Evolutionary conservation across 37 sponge, comb jelly and placozoan species (phyloP), one percentile per base, ranked within the genome.

Genomic region (Mnemiopsis leidyi): DNA sequence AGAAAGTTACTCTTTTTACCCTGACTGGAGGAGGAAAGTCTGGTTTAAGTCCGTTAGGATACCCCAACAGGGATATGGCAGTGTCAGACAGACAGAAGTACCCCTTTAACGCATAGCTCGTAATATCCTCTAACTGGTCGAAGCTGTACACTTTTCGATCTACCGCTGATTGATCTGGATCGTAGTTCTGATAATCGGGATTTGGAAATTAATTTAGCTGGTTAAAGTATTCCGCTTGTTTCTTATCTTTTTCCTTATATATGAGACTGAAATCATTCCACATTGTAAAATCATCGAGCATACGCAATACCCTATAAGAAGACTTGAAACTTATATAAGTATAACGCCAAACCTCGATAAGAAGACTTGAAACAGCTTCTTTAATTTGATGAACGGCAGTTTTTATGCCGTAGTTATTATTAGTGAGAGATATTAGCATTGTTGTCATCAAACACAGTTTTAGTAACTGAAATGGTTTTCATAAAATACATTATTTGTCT

Each of bases 11-110:
- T n/a, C n/a, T n/a, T n/a, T n/a, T 29, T 33, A 77, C 79, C 79
- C 33, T 1, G 3, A 77, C 79, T 34, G 79, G 79, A 32, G 79
- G 79, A 21, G 79, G 79, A 20, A 31, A 33, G 18, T 77, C 79
- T 9, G 79, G 79, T 21, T 32, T 1, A 9, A 77, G 79, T 18
- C 79, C 79, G 33, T 77, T 77, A 34, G 79, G 79, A 36, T 77
- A 77, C 36, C 79, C 79, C 35, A 77, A 36, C 3, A 77, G 79
- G 0, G 79, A 77, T 28, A 77, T 77, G 36, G 79, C 79, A 9
- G 32, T 77, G 32, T 77, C 79, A 16, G 79, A 77, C 20, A 77
- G 18, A 32, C 79, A 77, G 36, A 77, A 77, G 79, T 77, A 77
- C 35, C 33, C 36, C 33, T 36, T 36, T 36, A 77, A 26, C 1